Base-by-base conservation (phyloP, 1,140 invertebrate genomes). In the Tetraneura akinire region DNA sequence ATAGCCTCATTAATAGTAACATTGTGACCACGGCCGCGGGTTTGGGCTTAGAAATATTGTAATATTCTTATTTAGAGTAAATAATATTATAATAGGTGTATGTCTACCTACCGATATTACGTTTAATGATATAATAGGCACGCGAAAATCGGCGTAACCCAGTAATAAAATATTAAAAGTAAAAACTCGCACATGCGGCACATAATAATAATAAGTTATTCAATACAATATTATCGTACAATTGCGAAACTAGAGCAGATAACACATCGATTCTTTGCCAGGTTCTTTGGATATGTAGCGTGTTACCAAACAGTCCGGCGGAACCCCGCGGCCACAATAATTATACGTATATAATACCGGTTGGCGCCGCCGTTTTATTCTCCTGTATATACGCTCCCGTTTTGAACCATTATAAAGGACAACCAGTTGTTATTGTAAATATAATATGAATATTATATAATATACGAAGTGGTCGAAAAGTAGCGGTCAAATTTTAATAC, bases 181-280 rank as follows among this genome's bases (percentile, higher is more conserved):
- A 66, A 66, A 71, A 26, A 70, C 37, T 23, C 42, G 14, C 4
- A 70, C 45, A 26, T 37, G 8, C 42, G 14, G 8, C 42, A 6
- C 45, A 71, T 26, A 18, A 11, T 26, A 37, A 26, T 57, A 21
- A 57, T 57, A 60, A 14, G 45, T 13, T 11, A n/a, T 57, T n/a
- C 18, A 60, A 76, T 5, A 21, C 47, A 51, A n/a, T n/a, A n/a
- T n/a, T n/a, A n/a, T n/a, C 11, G 23, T 37, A 57, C 29, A 29
- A 57, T 76, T 76, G 53, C 53, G 73, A 76, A 76, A 76, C 53
- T 76, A 11, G 73, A 76, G 73, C 73, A 60, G 51, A 76, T 60
- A 37, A 37, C 8, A 37, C 8, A 60, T 76, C 21, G 53, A 76
- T 76, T 76, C 73, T 42, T 60, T 55, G 71, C 18, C 51, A 21